Evolutionary conservation across 2,797 vertebrate genomes (phyloP).

Genomic region (Diceros bicornis): DNA sequence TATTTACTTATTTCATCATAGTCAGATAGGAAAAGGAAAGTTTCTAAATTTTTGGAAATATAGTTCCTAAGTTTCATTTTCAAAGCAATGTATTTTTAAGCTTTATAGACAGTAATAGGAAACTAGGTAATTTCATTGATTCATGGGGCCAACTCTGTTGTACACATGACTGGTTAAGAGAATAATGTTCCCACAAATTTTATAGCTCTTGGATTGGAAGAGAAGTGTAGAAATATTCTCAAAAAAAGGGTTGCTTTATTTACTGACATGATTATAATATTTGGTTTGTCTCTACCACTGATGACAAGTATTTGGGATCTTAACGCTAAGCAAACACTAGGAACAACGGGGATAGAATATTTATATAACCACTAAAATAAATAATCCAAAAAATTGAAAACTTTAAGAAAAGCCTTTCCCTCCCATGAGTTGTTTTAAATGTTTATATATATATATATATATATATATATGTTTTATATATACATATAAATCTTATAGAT

Average conservation of each 20-base stretch:
- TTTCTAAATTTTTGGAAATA: slow-evolving; percentile 22
- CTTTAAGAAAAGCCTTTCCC: not conserved
- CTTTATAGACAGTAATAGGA: not conserved
- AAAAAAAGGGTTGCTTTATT: not conserved
- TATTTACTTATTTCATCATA: slow-evolving; percentile 41
- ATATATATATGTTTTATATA: not conserved
- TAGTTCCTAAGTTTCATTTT: slow-evolving; percentile 20
- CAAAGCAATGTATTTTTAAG: slow-evolving; percentile 32
- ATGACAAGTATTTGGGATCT: not conserved
- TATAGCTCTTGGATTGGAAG: not conserved
- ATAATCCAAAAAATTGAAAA: not conserved
- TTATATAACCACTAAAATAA: slow-evolving; percentile 8
- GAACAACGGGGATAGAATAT: not conserved
- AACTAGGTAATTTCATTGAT: slow-evolving; percentile 8
- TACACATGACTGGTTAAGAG: not conserved
- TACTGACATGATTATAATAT: not conserved
- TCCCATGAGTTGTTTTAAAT: not conserved
- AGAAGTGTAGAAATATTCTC: not conserved
- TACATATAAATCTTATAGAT: not conserved
- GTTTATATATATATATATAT: not conserved
- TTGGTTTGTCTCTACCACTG: slow-evolving; percentile 37
- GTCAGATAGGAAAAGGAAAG: slow-evolving; percentile 9
- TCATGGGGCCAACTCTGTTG: not conserved
- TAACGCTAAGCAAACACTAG: slow-evolving; percentile 9
- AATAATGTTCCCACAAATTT: not conserved